Evolutionary conservation across 30 jellyfish, hydroid and myxozoan species (phyloP).

Genomic region (Hydractinia symbiolongicarpus): DNA sequence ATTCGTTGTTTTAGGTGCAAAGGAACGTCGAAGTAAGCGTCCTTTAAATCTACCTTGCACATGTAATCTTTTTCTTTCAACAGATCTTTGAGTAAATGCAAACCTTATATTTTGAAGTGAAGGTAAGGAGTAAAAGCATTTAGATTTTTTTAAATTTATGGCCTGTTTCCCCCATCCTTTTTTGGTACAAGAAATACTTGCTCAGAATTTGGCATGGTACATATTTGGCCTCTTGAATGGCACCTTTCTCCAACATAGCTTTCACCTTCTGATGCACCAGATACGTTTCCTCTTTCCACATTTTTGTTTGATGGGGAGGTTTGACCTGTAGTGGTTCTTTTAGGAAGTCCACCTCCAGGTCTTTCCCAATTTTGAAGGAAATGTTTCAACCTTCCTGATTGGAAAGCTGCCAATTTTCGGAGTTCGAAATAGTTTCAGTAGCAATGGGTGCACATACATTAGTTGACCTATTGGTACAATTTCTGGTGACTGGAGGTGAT

Average conservation of each 20-base stretch:
- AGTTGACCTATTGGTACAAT: not conserved
- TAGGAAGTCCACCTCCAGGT: slow-evolving; percentile 5
- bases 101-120: no score
- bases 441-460: slow-evolving; percentile 1
- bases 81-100: no score
- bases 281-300: not conserved
- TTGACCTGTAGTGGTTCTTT: slow-evolving; percentile 2
- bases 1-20: no score
- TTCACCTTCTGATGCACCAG: not conserved
- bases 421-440: not conserved
- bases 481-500: slow-evolving; percentile 1
- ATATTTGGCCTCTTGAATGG: not conserved
- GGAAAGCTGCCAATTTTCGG: not conserved
- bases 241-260: slow-evolving; percentile 11
- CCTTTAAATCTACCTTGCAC: no score
- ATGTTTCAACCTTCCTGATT: slow-evolving; percentile 3
- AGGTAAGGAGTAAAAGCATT: no score
- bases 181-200: no score
- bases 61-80: no score
- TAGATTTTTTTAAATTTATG: no score
- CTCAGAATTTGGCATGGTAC: no score
- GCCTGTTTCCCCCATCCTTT: no score
- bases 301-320: slow-evolving; percentile 3
- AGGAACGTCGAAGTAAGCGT: no score
- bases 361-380: slow-evolving; percentile 9